A percentile compares a stretch with the other conserved stretches of the same genome.
Evolutionary conservation across 2,113 vertebrate species (phyloP).

Genomic region (Marmota monax): DNA sequence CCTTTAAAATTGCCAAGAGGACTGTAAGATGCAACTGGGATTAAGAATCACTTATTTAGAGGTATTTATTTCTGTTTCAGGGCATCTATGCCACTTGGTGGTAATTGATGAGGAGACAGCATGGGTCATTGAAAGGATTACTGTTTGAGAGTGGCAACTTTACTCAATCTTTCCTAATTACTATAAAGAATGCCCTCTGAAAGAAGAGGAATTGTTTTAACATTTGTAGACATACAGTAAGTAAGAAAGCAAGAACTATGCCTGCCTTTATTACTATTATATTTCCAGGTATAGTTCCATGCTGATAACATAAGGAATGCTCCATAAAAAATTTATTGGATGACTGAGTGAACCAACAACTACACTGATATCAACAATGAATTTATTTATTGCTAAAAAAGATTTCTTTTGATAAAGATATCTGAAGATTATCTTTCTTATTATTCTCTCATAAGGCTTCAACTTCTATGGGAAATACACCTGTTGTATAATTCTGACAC

Average conservation of each 20-base stretch:
- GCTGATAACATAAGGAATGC: neutral
- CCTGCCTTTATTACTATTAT: neutral
- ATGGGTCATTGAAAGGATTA: neutral
- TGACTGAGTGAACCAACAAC: neutral
- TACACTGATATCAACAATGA: neutral
- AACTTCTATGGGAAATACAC: neutral
- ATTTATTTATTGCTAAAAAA: neutral
- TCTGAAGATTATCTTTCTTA: conserved; percentile 11
- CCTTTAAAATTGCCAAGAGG: neutral
- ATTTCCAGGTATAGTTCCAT: neutral
- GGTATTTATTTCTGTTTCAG: neutral
- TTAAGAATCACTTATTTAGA: neutral
- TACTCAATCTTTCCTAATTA: neutral
- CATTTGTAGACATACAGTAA: neutral
- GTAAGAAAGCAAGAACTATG: neutral
- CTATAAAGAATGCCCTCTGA: neutral
- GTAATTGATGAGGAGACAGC: neutral
- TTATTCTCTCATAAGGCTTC: neutral
- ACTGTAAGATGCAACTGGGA: neutral
- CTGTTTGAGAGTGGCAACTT: neutral
- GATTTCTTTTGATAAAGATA: neutral
- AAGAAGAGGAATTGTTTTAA: neutral
- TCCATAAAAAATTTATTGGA: neutral
- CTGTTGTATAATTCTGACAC: neutral
- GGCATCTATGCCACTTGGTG: neutral